Evolutionary conservation across 2,113 vertebrate genomes (phyloP).

Genomic region (Hoplias malabaricus): DNA sequence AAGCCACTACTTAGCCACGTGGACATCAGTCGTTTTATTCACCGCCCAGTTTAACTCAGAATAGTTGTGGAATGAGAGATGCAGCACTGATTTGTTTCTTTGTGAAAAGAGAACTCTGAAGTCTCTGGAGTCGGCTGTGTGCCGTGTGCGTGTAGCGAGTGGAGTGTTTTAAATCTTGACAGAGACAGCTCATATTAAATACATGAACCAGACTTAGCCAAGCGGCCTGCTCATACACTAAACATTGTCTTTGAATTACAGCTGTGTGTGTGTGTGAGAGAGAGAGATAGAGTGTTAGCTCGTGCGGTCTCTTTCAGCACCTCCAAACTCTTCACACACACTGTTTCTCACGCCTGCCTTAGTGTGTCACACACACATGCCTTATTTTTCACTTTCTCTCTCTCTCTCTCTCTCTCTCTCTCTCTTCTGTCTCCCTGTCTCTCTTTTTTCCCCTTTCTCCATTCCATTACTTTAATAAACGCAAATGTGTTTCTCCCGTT

Average conservation of each 20-base stretch:
- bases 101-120: neutral
- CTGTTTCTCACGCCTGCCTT: neutral
- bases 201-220: neutral
- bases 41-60: neutral
- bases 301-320: neutral
- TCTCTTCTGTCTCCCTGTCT: neutral
- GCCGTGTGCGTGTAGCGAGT: neutral
- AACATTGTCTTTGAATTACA: conserved; percentile 3
- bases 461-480: too few species aligned
- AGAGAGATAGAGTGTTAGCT: neutral
- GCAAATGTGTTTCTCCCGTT: too few species aligned
- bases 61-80: neutral
- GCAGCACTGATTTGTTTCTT: neutral
- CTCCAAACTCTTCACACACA: neutral
- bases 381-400: neutral
- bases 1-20: too few species aligned
- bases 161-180: neutral
- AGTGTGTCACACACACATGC: neutral
- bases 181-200: neutral
- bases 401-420: neutral
- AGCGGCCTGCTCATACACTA: neutral
- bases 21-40: neutral
- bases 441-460: neutral
- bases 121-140: neutral
- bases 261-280: neutral